Evolutionary conservation across 2,888 invertebrate species (phyloP).

Genomic region (Metalampra italica): DNA sequence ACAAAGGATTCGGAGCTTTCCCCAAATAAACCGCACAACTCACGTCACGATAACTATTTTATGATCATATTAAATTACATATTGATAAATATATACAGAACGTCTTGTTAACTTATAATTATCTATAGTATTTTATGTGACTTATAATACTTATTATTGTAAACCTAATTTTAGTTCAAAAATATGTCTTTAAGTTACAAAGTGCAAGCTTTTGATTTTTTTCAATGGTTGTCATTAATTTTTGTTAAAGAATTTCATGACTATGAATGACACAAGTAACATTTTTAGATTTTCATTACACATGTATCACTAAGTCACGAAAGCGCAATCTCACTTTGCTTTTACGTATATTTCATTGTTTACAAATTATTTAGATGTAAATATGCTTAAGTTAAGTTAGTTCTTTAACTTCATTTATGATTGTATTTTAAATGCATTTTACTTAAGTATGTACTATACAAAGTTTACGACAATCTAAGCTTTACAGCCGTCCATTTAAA

Average conservation of each 20-base stretch:
- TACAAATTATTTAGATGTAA: conserved; percentile 17
- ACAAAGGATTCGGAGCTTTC: conserved; percentile 69
- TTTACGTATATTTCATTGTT: conserved; percentile 11
- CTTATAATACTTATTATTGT: neutral
- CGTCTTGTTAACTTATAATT: neutral
- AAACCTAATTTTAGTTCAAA: neutral
- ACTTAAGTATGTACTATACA: conserved; percentile 15
- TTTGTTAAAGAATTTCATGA: no score
- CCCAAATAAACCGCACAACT: conserved; percentile 49
- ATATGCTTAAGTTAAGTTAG: conserved; percentile 32
- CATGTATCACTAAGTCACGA: no score
- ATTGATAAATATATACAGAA: neutral
- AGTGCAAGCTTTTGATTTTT: conserved; percentile 21
- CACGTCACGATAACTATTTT: no score
- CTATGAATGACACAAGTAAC: neutral
- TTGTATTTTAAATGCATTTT: conserved; percentile 56
- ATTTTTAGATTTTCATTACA: no score
- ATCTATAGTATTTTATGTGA: neutral
- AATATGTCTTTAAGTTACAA: neutral
- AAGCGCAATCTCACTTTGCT: conserved; percentile 22
- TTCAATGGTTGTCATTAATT: no score
- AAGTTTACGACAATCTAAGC: conserved; percentile 35
- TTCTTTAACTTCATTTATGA: conserved; percentile 20
- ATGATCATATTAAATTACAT: conserved; percentile 15
- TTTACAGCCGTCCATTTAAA: conserved; percentile 48